Percentiles rank a stretch among this genome's conserved stretches.
Conservation (phyloP, 2,113 vertebrate species). For the Drymodes brunneopygia region DNA sequence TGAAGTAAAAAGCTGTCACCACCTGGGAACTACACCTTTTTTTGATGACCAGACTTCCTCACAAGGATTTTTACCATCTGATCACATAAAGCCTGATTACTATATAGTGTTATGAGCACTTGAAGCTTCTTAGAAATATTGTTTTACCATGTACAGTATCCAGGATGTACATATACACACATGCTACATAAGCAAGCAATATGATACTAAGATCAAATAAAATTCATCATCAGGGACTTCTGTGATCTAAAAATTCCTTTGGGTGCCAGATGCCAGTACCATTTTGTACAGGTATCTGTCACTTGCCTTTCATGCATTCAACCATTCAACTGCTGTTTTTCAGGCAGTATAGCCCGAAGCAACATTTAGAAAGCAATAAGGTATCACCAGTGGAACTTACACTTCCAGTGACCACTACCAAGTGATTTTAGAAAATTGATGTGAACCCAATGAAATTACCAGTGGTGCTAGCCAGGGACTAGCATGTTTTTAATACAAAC, state of each 20-base stretch:
- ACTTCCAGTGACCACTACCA: not conserved
- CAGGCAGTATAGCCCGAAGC: not conserved
- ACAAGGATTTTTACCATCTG: not conserved
- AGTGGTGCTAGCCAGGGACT: not conserved
- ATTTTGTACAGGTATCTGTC: not conserved
- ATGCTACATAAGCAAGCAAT: not conserved
- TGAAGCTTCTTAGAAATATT: not conserved
- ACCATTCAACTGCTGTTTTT: not conserved
- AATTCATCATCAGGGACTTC: not conserved
- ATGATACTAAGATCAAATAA: not conserved
- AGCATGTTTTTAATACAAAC: not conserved
- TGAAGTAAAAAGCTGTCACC: not conserved
- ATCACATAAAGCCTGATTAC: not conserved
- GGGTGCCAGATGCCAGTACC: not conserved
- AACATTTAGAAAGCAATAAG: not conserved
- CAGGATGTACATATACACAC: accelerated
- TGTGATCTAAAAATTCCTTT: not conserved
- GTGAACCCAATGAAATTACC: not conserved
- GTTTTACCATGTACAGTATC: not conserved
- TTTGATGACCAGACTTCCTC: not conserved
- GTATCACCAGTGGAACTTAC: not conserved
- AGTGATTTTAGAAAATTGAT: not conserved
- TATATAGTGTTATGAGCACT: not conserved
- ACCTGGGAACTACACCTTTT: not conserved
- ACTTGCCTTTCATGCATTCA: not conserved